A percentile compares a stretch with the other conserved stretches of the same genome.
Conservation (phyloP, 1,140 invertebrate genomes). For the Trypoxylus dichotomus region DNA sequence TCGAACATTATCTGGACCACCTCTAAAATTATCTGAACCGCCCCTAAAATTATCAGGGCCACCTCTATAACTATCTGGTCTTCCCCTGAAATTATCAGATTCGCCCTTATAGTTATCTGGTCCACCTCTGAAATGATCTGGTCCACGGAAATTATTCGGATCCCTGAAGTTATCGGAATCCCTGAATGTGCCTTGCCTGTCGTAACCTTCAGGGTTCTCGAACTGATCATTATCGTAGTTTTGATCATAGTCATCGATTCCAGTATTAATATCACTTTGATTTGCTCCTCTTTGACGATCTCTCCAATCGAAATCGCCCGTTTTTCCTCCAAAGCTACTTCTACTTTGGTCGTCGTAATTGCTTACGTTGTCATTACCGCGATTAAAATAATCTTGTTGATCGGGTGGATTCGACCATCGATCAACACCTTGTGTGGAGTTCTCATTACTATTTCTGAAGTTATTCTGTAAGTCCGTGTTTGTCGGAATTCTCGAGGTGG, state of each 20-base stretch:
- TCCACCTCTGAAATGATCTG: neutral
- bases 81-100: neutral
- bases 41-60: constrained; percentile 13
- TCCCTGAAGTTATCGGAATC: constrained; percentile 25
- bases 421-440: neutral
- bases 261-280: neutral
- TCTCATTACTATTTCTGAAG: constrained; percentile 2
- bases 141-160: neutral
- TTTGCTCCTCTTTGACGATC: neutral
- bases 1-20: neutral
- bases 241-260: neutral
- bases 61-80: neutral
- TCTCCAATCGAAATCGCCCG: constrained; percentile 7
- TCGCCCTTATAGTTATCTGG: constrained; percentile 2
- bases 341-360: constrained; percentile 45
- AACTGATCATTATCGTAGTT: neutral
- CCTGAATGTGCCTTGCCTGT: neutral
- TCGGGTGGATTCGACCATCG: neutral
- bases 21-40: neutral
- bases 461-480: neutral
- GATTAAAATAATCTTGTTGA: neutral
- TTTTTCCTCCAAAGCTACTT: constrained; percentile 41
- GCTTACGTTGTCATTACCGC: constrained; percentile 20
- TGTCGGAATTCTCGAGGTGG: constrained; percentile 9
- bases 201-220: neutral